Percentiles rank a stretch among this genome's conserved stretches.
These are phyloP conservation scores for Cyrtodaria siliqua DNA, from an alignment of 2,888 invertebrate genomes.

Conservation along the genomic window DNA sequence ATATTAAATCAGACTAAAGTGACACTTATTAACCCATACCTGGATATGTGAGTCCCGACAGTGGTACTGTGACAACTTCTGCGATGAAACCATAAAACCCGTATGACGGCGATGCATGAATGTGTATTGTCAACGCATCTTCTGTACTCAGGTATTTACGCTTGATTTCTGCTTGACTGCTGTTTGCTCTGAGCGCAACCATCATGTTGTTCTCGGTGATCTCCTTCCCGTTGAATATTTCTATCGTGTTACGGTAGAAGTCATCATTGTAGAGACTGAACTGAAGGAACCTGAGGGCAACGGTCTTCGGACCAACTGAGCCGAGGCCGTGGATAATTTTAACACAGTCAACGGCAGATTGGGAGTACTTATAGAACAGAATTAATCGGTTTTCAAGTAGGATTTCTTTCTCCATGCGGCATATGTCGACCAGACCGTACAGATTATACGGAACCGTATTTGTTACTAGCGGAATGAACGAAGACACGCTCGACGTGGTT, in stretches of 20 bases:
- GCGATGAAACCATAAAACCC: slow-evolving; percentile 97
- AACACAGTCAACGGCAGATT: slow-evolving; percentile 97
- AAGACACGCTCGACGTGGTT: slow-evolving; percentile 90
- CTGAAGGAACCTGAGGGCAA: slow-evolving; percentile 90
- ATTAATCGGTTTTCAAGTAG: slow-evolving; percentile 95
- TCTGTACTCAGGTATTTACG: slow-evolving; percentile 75
- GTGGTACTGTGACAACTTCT: slow-evolving; percentile 96
- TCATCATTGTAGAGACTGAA: slow-evolving; percentile 84
- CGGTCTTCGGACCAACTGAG: slow-evolving; percentile 92
- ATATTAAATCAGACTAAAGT: no score
- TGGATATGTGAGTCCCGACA: slow-evolving; percentile 81
- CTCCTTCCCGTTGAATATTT: slow-evolving; percentile 96
- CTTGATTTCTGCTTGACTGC: slow-evolving; percentile 65
- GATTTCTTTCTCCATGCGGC: slow-evolving; percentile 97
- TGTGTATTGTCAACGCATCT: slow-evolving; percentile 91
- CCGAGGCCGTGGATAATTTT: slow-evolving; percentile 95
- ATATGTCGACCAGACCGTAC: slow-evolving; percentile 98
- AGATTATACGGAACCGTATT: slow-evolving; percentile 93
- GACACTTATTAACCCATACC: slow-evolving; percentile 63
- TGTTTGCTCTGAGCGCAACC: slow-evolving; percentile 74
- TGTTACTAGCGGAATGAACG: slow-evolving; percentile 94
- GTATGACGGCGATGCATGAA: slow-evolving; percentile 98
- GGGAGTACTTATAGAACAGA: slow-evolving; percentile 98
- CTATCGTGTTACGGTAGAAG: slow-evolving; percentile 91
- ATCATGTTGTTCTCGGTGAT: slow-evolving; percentile 88